Evolutionary conservation across 2,888 invertebrate species (phyloP).

Genomic region (Exephanes ischioxanthus): DNA sequence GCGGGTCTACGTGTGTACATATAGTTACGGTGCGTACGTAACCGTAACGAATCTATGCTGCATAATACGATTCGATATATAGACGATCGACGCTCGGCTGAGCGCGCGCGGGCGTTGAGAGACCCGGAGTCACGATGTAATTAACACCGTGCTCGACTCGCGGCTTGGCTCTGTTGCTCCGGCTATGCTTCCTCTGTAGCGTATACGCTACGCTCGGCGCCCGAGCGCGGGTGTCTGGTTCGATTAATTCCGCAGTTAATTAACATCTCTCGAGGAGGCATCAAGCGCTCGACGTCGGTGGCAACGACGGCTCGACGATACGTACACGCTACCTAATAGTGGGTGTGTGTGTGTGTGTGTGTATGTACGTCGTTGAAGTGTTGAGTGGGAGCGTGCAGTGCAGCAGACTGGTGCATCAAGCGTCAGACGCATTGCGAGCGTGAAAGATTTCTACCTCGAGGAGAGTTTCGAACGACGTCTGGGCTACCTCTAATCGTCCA

Average conservation of each 20-base stretch:
- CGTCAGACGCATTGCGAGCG: slow-evolving; percentile 10
- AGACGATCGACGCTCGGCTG: slow-evolving; percentile 47
- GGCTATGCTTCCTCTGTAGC: slow-evolving; percentile 33
- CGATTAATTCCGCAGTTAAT: slow-evolving; percentile 73
- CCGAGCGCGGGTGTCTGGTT: slow-evolving; percentile 69
- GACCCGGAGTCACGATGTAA: slow-evolving; percentile 63
- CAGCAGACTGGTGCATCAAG: neutral
- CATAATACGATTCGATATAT: slow-evolving; percentile 60
- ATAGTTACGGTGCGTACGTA: slow-evolving; percentile 1
- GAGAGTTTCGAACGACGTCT: slow-evolving; percentile 4
- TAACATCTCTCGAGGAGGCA: slow-evolving; percentile 69
- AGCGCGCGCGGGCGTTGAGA: slow-evolving; percentile 40
- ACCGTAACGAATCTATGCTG: slow-evolving; percentile 29
- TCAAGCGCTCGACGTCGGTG: slow-evolving; percentile 58
- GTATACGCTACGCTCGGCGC: slow-evolving; percentile 9
- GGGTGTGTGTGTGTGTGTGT: neutral
- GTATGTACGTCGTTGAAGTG: neutral
- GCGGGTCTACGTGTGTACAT: neutral
- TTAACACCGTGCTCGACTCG: slow-evolving; percentile 64
- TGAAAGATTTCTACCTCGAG: neutral
- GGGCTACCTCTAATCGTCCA: slow-evolving; percentile 1
- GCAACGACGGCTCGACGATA: slow-evolving; percentile 48
- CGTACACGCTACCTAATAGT: slow-evolving; percentile 12
- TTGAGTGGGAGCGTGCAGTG: neutral
- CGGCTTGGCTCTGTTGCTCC: slow-evolving; percentile 32